Conservation (phyloP, 2,888 invertebrate species). For the Macroteleia sp. region DNA sequence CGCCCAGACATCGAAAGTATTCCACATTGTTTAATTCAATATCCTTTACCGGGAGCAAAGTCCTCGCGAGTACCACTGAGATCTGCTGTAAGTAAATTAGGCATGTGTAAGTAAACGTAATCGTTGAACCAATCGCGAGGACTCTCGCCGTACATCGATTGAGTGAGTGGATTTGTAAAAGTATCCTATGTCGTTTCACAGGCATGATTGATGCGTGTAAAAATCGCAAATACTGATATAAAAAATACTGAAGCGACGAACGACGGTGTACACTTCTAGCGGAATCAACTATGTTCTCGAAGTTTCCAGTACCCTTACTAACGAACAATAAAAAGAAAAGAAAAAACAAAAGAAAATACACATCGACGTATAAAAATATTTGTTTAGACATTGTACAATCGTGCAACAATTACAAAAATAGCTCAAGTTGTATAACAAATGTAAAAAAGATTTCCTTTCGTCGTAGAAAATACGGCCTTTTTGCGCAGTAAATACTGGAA, state of each 20-base stretch:
- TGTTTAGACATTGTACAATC: conserved; percentile 43
- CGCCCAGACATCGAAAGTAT: too few species aligned
- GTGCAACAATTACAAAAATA: conserved; percentile 56
- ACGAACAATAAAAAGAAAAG: conserved; percentile 12
- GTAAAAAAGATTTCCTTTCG: conserved; percentile 30
- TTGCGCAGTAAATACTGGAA: conserved; percentile 66
- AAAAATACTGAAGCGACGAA: conserved; percentile 80
- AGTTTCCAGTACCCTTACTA: conserved; percentile 45
- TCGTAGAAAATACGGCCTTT: conserved; percentile 18
- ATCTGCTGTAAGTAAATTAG: conserved; percentile 43
- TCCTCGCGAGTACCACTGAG: conserved; percentile 42
- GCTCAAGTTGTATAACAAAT: conserved; percentile 41
- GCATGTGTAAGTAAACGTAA: conserved; percentile 8
- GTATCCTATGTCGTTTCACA: conserved; percentile 48
- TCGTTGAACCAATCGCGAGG: conserved; percentile 25
- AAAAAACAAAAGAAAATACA: conserved; percentile 10
- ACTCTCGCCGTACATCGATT: conserved; percentile 4
- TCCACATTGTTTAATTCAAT: conserved; percentile 11
- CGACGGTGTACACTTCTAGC: conserved; percentile 63
- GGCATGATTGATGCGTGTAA: conserved; percentile 70
- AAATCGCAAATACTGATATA: conserved; percentile 81
- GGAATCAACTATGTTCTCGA: conserved; percentile 52
- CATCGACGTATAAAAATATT: conserved; percentile 48
- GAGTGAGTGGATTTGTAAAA: conserved; percentile 16
- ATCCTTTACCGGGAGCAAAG: conserved; percentile 15